Base-by-base conservation (phyloP, 1,140 invertebrate species). In the Aphelenchoides besseyi region DNA sequence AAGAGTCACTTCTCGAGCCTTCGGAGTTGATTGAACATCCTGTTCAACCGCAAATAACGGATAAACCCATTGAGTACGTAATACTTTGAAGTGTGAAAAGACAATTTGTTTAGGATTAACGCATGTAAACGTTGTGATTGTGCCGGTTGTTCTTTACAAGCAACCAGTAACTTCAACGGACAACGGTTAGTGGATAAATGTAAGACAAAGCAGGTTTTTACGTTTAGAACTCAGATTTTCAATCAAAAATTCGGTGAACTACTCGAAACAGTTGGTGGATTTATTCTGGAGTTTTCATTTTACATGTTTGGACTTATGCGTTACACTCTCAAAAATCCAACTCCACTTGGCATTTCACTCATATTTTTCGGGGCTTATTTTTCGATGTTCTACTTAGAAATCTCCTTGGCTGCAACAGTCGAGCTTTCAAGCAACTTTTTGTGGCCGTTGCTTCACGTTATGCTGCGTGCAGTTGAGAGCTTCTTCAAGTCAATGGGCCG, bases 401-500 rank as follows among this genome's bases (percentile, higher is more conserved):
- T 67, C 64, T 67, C 64, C 16, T 16, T 67, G 2, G 64, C 64
- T 69, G 66, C 41, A 48, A 69, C 66, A 1, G 35, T 67, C 2
- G 64, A 67, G n/a, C 23, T 69, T 2, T 2, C 28, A 1, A 23
- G 16, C 18, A 18, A 62, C 2, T 70, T 61, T 18, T 67, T 3
- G 2, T 67, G 64, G 64, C 64, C 64, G 2, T 18, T 29, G 1
- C 66, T 67, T 16, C 64, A 67, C 64, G 29, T 67, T 61, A 1
- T 1, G 1, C 3, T 67, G 16, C 26, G 64, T n/a, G 53, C 16
- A 59, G 18, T 62, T 16, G 64, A 67, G 64, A 16, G 53, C 16
- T 26, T 67, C 53, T 69, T 67, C 2, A 67, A 68, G 26, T 18
- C 53, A 28, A 69, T 26, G 2, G 64, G 53, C 1, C 18, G n/a